Evolutionary conservation across 2,113 vertebrate genomes (phyloP), one percentile per base, ranked within the genome.

Genomic region (Cyprinodon brontotheroides): DNA sequence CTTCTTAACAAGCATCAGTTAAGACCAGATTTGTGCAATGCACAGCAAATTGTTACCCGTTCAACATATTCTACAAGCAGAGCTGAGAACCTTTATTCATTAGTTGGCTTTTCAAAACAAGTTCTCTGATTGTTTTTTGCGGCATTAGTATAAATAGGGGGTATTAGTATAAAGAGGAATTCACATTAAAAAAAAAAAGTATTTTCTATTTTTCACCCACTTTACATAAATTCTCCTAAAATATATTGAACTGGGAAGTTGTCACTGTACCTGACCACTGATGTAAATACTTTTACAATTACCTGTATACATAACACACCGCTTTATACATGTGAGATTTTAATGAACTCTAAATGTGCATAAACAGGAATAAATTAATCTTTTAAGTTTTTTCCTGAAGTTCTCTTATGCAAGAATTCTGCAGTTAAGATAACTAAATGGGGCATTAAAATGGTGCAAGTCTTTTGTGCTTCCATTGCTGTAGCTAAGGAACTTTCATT

Each of bases 401-500:
- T 70, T 78, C 80, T 38, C 82, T 90, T 86, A 43, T 73, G 73
- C 79, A 79, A 89, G 85, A 91, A 92, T 89, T 90, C 90, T 79
- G 68, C 77, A 75, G 87, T 87, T 88, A 85, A 87, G 76, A 88
- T 83, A 85, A 73, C 84, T 86, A 83, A 86, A 89, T 82, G 83
- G 75, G 71, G 70, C 68, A 78, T 77, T 79, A 65, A 87, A 84
- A 81, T 65, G 73, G 41, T 75, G 69, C 65, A 82, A 85, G 77
- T 89, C 74, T 77, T 65, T 60, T 22, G 67, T 61, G 74, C 77
- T 77, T 45, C 15, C 60, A 70, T 68, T 81, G 47, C 71, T 43
- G 8, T 61, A 38, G 77, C 68, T 69, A 70, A 83, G 75, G 64
- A n/a, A 43, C 76, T 82, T 80, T 76, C 59, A 77, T 57, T 57